Base-by-base conservation (phyloP, 2,888 invertebrate species). In the Cancer borealis region DNA sequence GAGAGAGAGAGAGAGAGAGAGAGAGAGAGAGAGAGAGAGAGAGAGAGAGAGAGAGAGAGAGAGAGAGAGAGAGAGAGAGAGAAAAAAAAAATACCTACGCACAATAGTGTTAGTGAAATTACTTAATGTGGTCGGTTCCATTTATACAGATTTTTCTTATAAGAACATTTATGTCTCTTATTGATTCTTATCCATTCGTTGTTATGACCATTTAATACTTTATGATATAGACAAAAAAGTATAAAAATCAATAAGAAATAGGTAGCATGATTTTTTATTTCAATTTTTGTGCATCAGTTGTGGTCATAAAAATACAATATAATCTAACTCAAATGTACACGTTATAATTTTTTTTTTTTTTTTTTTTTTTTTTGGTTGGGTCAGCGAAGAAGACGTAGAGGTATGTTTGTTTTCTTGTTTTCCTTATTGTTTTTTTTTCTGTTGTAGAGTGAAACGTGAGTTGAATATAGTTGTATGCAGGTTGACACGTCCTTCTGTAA, bases 11-110 rank as follows among this genome's bases (percentile, higher is more conserved):
- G 66, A 60, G 54, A 39, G 39, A 49, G 54, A 39, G 26, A 60
- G 26, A 49, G 54, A 49, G 54, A 49, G 54, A 49, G 54, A 49
- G 91, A 49, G 91, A 49, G 91, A 26, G 91, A 49, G 60, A n/a
- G 91, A 49, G 89, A n/a, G 88, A 26, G 47, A 47, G 88, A 46
- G 88, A n/a, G 88, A 17, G 39, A 49, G 66, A 60, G 54, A 39
- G 39, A 49, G 54, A 39, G 26, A 60, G 26, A 49, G 54, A 49
- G 54, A 49, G 54, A 49, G 54, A 49, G 91, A 49, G 91, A 49
- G 91, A 26, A 66, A 49, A 39, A n/a, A 60, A 49, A n/a, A 49
- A n/a, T 47, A 4, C 30, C 3, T 88, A n/a, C 26, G 54, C 17
- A 54, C 3, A 79, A 79, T 30, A 30, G 30, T 10, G 26, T 10